Conservation (phyloP, 2,113 vertebrate genomes). For the Mormoops blainvillei region DNA sequence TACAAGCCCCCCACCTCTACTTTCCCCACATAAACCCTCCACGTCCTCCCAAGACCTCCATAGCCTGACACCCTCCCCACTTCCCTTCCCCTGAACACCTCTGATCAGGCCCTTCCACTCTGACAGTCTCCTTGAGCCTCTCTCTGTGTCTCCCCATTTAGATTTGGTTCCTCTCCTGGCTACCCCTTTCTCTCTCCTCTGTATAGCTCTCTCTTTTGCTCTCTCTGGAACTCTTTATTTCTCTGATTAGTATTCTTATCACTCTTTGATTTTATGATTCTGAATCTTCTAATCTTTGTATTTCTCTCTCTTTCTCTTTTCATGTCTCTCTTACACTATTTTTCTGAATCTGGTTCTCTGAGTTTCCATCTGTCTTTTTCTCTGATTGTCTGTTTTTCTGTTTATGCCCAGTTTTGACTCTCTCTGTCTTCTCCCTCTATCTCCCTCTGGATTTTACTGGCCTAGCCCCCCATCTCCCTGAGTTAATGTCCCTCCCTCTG, state of each 20-base stretch:
- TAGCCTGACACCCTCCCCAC: not conserved
- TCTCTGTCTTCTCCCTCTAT: not conserved
- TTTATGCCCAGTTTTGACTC: not conserved
- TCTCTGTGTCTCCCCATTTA: not conserved
- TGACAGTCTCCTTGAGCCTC: not conserved
- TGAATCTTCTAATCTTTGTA: not conserved
- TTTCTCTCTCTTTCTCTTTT: not conserved
- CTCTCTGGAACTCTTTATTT: not conserved
- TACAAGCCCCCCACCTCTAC: not conserved
- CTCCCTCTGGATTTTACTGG: not conserved
- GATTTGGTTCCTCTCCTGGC: not conserved
- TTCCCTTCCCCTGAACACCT: not conserved
- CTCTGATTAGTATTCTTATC: not conserved
- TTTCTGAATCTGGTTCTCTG: slow-evolving; percentile 13
- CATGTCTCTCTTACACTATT: not conserved
- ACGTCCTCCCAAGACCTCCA: not conserved
- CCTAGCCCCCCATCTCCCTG: not conserved
- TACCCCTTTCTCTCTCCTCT: not conserved
- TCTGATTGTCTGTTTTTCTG: not conserved
- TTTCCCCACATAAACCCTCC: not conserved
- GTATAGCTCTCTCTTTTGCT: not conserved
- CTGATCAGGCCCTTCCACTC: not conserved
- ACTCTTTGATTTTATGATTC: not conserved
- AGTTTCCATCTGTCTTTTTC: not conserved
- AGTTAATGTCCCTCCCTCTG: not conserved